phyloP scores from a whole-genome alignment of 2,113 vertebrate genomes.

The Ramphastos sulfuratus region DNA sequence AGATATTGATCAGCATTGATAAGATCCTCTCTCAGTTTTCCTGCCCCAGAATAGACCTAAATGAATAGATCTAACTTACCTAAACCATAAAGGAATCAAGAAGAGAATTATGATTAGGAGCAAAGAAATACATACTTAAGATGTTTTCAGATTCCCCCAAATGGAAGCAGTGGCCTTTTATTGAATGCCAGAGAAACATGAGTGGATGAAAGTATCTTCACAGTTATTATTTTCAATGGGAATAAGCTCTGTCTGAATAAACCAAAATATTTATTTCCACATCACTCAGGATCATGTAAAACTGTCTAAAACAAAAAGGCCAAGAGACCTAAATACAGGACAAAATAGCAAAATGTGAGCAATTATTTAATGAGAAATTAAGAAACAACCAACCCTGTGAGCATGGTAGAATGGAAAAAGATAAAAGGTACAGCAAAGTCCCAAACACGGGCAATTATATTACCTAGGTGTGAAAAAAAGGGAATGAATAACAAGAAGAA shows the following conservation, averaged over 20 bases:
- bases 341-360: background rate
- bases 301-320: background rate
- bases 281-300: background rate
- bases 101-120: background rate
- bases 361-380: background rate
- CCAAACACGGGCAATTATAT: rapidly evolving
- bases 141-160: background rate
- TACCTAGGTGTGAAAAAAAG: background rate
- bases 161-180: background rate
- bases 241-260: background rate
- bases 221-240: background rate
- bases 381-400: background rate
- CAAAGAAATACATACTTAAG: background rate
- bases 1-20: background rate
- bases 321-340: background rate
- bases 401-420: background rate
- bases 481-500: background rate
- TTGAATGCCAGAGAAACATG: background rate
- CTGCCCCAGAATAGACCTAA: background rate
- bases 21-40: background rate
- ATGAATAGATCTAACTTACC: background rate
- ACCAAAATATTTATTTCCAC: background rate
- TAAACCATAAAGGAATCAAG: background rate
- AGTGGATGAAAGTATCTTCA: background rate
- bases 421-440: background rate